Percentiles rank a stretch among this genome's conserved stretches.
phyloP scores from a whole-genome alignment of 2,888 invertebrate species.

The Globia sparganii region DNA sequence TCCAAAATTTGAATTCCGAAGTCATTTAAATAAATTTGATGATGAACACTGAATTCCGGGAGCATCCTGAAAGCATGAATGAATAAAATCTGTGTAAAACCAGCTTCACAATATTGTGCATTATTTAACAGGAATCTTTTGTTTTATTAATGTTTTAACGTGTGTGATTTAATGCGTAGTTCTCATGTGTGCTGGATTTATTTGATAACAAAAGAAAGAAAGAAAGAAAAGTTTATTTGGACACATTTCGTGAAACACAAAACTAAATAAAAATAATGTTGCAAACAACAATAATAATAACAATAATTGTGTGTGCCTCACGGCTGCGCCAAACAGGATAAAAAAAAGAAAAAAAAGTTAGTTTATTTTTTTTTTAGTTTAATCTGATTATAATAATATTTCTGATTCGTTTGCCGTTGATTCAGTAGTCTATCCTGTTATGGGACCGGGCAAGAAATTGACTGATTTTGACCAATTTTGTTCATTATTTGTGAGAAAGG shows the following conservation, averaged over 20 bases:
- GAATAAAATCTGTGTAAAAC: constrained; percentile 28
- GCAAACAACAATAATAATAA: too few species aligned
- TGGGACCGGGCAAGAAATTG: neutral
- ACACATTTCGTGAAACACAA: too few species aligned
- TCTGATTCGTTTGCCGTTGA: neutral
- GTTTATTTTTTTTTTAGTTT: too few species aligned
- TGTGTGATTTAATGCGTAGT: neutral
- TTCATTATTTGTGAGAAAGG: neutral
- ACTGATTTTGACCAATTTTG: neutral
- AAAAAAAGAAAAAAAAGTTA: too few species aligned
- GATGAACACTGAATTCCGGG: constrained; percentile 26
- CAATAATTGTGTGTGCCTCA: too few species aligned
- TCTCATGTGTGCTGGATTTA: neutral
- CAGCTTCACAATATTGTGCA: constrained; percentile 15
- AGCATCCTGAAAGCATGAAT: constrained; percentile 38
- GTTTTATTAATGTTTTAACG: constrained; percentile 9
- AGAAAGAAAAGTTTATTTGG: too few species aligned
- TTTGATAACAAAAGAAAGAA: neutral
- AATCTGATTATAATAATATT: neutral
- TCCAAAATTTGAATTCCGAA: constrained; percentile 32
- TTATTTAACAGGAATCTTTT: constrained; percentile 2
- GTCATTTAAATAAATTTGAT: constrained; percentile 53
- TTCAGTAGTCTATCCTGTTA: neutral
- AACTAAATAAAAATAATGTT: too few species aligned
- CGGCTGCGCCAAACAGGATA: too few species aligned